Conservation (phyloP, 2,113 vertebrate genomes). For the Azemiops feae region DNA sequence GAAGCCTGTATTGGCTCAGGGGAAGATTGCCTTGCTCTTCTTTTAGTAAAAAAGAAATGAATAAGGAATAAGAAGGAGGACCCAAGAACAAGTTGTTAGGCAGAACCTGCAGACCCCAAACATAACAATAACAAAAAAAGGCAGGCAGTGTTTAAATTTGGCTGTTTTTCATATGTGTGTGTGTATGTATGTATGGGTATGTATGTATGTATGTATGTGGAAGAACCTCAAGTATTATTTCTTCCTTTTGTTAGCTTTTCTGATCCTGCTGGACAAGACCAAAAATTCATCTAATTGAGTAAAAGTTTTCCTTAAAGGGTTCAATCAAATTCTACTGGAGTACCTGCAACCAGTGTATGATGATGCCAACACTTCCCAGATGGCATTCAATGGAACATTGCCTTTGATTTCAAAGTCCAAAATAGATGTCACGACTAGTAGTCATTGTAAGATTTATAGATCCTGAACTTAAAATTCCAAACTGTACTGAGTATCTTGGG, state of each 20-base stretch:
- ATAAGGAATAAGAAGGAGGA: neutral
- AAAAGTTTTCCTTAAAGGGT: neutral
- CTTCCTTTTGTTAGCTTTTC: neutral
- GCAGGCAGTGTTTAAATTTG: neutral
- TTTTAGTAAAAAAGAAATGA: neutral
- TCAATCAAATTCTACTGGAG: neutral
- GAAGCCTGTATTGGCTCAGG: neutral
- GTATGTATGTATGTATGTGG: neutral
- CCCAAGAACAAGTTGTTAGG: neutral
- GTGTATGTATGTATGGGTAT: too few species aligned
- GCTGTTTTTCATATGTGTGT: neutral
- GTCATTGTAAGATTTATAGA: neutral
- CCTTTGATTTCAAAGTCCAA: neutral
- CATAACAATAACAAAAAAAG: neutral
- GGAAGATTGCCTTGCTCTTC: neutral
- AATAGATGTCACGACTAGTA: neutral
- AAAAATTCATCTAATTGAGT: neutral
- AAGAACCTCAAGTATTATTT: neutral
- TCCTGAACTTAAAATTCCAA: neutral
- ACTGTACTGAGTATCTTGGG: neutral
- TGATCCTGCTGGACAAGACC: neutral
- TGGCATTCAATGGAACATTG: neutral
- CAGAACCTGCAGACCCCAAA: neutral
- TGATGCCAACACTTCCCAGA: neutral
- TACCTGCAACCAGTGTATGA: neutral